Conservation (phyloP, 1,140 invertebrate genomes). For the Lepidotrigona ventralis region DNA sequence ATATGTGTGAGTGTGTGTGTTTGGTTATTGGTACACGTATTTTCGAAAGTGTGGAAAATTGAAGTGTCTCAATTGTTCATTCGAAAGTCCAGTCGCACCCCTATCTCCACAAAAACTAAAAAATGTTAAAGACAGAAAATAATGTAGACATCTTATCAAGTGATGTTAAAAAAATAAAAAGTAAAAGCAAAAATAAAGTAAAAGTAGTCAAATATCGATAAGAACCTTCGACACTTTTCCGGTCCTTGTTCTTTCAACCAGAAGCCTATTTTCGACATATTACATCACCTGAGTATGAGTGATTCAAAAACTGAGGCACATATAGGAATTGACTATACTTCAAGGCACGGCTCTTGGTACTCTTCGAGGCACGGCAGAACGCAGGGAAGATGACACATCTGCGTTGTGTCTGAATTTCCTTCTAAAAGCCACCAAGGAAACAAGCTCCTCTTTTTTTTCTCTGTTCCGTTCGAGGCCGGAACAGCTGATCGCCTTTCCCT, state of each 20-base stretch:
- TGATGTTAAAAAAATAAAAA: too few relatives aligned
- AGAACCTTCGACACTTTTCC: neutral
- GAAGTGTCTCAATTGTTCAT: neutral
- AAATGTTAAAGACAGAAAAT: neutral
- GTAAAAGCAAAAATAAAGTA: neutral
- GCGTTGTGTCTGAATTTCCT: constrained; percentile 40
- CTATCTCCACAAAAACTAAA: neutral
- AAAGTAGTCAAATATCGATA: neutral
- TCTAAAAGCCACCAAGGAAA: neutral
- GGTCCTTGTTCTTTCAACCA: constrained; percentile 2
- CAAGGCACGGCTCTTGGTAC: too few relatives aligned
- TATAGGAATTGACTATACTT: constrained; percentile 28
- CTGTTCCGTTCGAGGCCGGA: constrained; percentile 21
- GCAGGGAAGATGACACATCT: neutral
- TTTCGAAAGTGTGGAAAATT: constrained; percentile 5
- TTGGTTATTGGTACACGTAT: neutral
- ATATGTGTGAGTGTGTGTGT: neutral
- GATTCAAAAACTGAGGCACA: constrained; percentile 21
- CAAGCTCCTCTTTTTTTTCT: constrained; percentile 21
- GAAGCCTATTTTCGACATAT: neutral
- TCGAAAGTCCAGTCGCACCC: neutral
- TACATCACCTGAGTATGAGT: neutral
- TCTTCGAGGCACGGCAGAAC: constrained; percentile 1
- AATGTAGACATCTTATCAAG: too few relatives aligned
- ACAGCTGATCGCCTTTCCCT: constrained; percentile 64